phyloP scores from a whole-genome alignment of 2,113 vertebrate species.

The Corythornis madagascariensis region DNA sequence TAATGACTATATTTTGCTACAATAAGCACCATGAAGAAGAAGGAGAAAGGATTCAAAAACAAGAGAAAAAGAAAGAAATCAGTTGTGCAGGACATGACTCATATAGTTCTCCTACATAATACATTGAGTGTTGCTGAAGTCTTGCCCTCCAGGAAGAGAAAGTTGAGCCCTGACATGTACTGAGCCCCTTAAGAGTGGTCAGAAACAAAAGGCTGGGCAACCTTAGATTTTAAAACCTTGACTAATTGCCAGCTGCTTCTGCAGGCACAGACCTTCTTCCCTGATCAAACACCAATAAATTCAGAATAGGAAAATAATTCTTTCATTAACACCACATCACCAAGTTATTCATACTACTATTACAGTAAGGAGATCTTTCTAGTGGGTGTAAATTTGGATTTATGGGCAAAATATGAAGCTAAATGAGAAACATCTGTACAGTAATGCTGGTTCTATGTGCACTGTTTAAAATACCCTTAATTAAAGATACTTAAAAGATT shows the following conservation, averaged over 20 bases:
- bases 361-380: not conserved
- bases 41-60: not conserved
- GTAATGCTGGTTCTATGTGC: slow-evolving; percentile 8
- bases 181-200: not conserved
- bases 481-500: slow-evolving; percentile 22
- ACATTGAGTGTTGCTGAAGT: not conserved
- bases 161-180: not conserved
- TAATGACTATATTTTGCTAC: not conserved
- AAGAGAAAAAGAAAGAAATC: not conserved
- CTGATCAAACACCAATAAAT: not conserved
- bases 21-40: not conserved
- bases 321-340: not conserved
- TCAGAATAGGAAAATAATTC: not conserved
- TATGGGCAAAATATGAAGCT: slow-evolving; percentile 20
- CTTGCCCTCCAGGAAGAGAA: not conserved
- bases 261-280: not conserved
- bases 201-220: not conserved
- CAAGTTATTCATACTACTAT: not conserved
- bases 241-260: not conserved
- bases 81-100: not conserved
- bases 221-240: not conserved
- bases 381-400: slow-evolving; percentile 11
- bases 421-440: slow-evolving; percentile 16
- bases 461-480: slow-evolving; percentile 39
- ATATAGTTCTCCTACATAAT: not conserved